Conservation (phyloP, 2,888 invertebrate genomes). For the Deilephila porcellus region DNA sequence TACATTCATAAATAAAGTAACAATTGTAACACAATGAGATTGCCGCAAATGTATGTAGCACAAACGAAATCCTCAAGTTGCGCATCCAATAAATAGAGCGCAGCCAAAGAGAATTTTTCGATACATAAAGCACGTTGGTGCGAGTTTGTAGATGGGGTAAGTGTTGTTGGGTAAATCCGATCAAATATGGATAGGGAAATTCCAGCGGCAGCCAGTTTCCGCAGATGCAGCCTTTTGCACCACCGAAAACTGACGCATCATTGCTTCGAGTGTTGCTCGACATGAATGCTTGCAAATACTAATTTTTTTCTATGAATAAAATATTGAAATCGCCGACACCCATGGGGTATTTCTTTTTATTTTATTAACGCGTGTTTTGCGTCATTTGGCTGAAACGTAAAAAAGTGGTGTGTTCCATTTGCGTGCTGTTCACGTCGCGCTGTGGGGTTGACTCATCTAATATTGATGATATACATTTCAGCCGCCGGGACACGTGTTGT, state of each 20-base stretch:
- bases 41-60: constrained; percentile 31
- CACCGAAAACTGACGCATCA: constrained; percentile 53
- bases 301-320: constrained; percentile 6
- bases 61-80: constrained; percentile 36
- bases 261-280: constrained; percentile 46
- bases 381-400: constrained; percentile 37
- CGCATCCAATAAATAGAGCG: constrained; percentile 42
- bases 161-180: constrained; percentile 69
- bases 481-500: constrained; percentile 48
- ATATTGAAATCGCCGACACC: background rate
- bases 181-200: constrained; percentile 70
- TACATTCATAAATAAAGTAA: background rate
- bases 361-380: background rate
- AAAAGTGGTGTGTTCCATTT: constrained; percentile 47
- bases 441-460: constrained; percentile 57
- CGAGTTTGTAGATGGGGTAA: constrained; percentile 58
- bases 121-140: constrained; percentile 57
- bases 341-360: background rate
- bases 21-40: background rate
- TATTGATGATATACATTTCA: constrained; percentile 61
- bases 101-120: constrained; percentile 55
- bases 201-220: constrained; percentile 55
- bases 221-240: constrained; percentile 57
- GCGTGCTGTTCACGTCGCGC: constrained; percentile 41
- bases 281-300: constrained; percentile 13